Conservation (phyloP, 2,888 invertebrate species). For the Cylloceria caligata region DNA sequence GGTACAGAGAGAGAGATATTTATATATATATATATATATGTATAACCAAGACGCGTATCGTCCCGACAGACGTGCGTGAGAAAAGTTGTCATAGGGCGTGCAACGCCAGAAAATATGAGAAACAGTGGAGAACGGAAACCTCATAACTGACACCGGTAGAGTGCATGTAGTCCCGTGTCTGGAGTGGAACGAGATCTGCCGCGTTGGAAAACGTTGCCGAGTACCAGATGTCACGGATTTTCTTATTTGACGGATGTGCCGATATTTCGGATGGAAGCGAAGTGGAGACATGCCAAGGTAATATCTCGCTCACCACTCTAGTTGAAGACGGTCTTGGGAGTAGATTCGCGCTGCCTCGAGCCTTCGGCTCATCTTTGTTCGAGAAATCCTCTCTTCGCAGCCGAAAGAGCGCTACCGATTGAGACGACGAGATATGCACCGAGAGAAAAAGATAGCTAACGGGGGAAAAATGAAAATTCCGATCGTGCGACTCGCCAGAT, state of each 20-base stretch:
- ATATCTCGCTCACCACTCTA: constrained; percentile 70
- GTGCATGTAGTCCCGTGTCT: constrained; percentile 30
- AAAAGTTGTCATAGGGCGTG: constrained; percentile 9
- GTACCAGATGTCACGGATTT: constrained; percentile 79
- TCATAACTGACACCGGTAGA: constrained; percentile 54
- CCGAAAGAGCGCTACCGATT: constrained; percentile 4
- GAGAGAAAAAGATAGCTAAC: constrained; percentile 61
- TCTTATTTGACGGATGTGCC: constrained; percentile 80
- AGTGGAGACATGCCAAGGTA: constrained; percentile 73
- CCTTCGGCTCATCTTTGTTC: background rate
- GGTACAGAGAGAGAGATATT: background rate
- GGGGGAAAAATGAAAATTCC: constrained; percentile 71
- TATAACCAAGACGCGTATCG: background rate
- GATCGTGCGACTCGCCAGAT: background rate
- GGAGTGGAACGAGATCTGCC: constrained; percentile 31
- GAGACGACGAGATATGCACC: constrained; percentile 16
- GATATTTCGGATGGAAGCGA: constrained; percentile 75
- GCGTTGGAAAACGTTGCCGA: constrained; percentile 49
- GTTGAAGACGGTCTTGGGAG: constrained; percentile 59
- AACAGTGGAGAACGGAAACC: constrained; percentile 40
- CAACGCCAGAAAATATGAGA: constrained; percentile 43
- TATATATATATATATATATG: constrained; percentile 1
- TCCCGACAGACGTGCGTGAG: constrained; percentile 21
- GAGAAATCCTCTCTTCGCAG: constrained; percentile 49
- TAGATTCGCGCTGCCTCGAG: constrained; percentile 4